Percentiles rank a stretch among this genome's conserved stretches.
phyloP scores from a whole-genome alignment of 2,888 invertebrate genomes.

The Plusia festucae region DNA sequence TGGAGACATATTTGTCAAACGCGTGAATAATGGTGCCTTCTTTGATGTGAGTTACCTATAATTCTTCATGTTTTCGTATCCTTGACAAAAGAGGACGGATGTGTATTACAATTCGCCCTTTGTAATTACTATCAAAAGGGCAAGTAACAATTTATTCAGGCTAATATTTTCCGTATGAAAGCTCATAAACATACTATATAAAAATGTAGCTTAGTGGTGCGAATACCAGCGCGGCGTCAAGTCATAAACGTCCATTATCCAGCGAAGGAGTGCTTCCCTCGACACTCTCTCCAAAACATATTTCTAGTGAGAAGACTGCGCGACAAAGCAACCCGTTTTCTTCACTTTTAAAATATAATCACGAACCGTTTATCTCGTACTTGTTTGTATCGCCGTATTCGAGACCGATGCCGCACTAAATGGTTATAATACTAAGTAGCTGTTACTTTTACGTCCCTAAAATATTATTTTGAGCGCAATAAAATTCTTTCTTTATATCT shows the following conservation, averaged over 20 bases:
- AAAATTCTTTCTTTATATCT: slow-evolving; percentile 81
- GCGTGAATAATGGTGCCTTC: slow-evolving; percentile 79
- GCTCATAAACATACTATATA: slow-evolving; percentile 17
- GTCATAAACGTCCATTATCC: slow-evolving; percentile 57
- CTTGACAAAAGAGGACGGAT: slow-evolving; percentile 53
- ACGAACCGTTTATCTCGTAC: slow-evolving; percentile 48
- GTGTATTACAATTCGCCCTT: slow-evolving; percentile 19
- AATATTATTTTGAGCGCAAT: slow-evolving; percentile 80
- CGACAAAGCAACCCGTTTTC: slow-evolving; percentile 42
- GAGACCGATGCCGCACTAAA: slow-evolving; percentile 53
- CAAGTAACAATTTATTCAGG: slow-evolving; percentile 19
- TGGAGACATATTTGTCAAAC: slow-evolving; percentile 82
- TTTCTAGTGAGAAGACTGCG: slow-evolving; percentile 46
- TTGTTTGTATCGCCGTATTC: slow-evolving; percentile 51
- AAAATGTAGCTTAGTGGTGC: slow-evolving; percentile 30
- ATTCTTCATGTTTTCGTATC: slow-evolving; percentile 59
- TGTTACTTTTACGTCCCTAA: slow-evolving; percentile 68
- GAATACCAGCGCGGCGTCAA: slow-evolving; percentile 46
- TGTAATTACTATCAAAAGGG: slow-evolving; percentile 35
- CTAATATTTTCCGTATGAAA: slow-evolving; percentile 13
- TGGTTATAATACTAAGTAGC: slow-evolving; percentile 61
- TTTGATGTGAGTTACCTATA: slow-evolving; percentile 64
- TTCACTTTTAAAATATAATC: slow-evolving; percentile 52
- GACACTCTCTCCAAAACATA: slow-evolving; percentile 56
- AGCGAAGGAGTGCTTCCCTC: slow-evolving; percentile 48